Base-by-base conservation (phyloP, 2,113 vertebrate genomes). In the Oceanites oceanicus region DNA sequence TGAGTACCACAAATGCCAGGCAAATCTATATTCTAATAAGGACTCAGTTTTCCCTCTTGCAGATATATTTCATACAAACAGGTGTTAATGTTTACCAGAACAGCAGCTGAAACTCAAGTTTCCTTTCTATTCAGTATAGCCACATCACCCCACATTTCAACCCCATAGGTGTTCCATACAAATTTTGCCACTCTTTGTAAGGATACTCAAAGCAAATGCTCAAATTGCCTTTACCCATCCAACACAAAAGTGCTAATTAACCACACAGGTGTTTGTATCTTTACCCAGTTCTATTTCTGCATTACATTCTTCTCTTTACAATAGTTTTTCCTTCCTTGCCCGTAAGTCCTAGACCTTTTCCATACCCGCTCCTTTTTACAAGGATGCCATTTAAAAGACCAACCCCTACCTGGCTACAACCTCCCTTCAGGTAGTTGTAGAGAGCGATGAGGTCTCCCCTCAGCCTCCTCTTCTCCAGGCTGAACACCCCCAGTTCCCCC, bases 311-410 rank as follows among this genome's bases (percentile, higher is more conserved):
- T 74, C 66, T 62, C 47, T 22, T 18, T 55, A 36, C 25, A 72
- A n/a, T 56, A 55, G n/a, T 19, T 65, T 78, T 63, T 77, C 40
- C n/a, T 71, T 74, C 55, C 27, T 40, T 53, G 67, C 49, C 42
- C 2, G 0, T 16, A 80, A 92, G 22, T 50, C 72, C 61, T 26
- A 52, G 40, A 58, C 29, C 15, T 59, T 84, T 68, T 50, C 58
- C 38, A 42, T 7, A 52, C 5, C 18, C 2, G 3, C 34, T 80
- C 55, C 36, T 74, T 75, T 68, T 70, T 55, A 45, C 0, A 0
- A 83, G 15, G 30, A 65, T 47, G 53, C 6, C 7, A 42, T 65
- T 72, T 61, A 53, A 61, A 89, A 79, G 16, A 63, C n/a, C n/a
- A n/a, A n/a, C n/a, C n/a, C n/a, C n/a, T n/a, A n/a, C n/a, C n/a